Evolutionary conservation across 53 echinoderm and acorn worm species (phyloP), one percentile per base, ranked within the genome.

Genomic region (Astropecten irregularis): DNA sequence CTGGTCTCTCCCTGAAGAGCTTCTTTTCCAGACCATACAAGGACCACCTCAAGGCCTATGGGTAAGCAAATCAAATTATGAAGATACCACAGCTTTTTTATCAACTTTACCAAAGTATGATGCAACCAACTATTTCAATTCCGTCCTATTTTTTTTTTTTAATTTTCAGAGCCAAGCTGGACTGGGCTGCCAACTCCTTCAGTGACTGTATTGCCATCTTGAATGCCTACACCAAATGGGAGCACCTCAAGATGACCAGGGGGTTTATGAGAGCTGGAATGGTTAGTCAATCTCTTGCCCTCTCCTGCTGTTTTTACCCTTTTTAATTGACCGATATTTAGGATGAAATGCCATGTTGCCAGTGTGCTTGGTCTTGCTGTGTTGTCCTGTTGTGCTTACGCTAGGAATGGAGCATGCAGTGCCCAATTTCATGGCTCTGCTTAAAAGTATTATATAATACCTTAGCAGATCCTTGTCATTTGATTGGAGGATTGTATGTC

Each of bases 1-100:
- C 96, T 72, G 84, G 89, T 13, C 76, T 96, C 16, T 96, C 96
- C 10, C 68, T 96, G 58, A 93, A 96, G 77, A 96, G 96, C 65
- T 91, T 96, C 89, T 96, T 96, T 85, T 76, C 93, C 4, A 82
- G 88, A 52, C 96, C 96, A 0, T 93, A 84, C 73, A 86, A 89
- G 60, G 83, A 81, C 64, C 87, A 84, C 30, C 89, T 96, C 21
- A 91, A 96, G 51, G 90, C 96, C 13, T 96, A 91, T 69, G 83
- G 69, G 83, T 81, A 58, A 65, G 81, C 42, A 42, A 42, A 42
- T 8, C 42, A 42, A 11, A 42, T 42, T 42, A 42, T 42, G 11
- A 42, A 42, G 42, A 42, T 42, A 8, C 6, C 6, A 42, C 42
- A 42, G 42, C 6, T 42, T 6, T 42, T 6, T 42, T 42, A 8